Conservation (phyloP, 1,140 invertebrate genomes). For the Bombus picipes region DNA sequence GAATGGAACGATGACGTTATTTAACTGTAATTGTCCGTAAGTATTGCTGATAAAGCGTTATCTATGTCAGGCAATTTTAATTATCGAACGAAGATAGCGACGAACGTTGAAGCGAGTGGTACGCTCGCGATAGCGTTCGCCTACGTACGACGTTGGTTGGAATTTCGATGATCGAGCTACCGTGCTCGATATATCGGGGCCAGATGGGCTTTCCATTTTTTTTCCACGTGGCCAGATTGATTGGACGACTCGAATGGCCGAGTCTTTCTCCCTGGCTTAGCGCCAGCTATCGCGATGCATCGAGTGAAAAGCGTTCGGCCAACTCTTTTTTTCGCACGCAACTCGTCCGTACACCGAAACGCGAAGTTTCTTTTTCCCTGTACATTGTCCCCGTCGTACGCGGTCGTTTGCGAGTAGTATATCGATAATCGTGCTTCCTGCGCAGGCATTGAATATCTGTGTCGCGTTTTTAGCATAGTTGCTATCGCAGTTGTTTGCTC, state of each 20-base stretch:
- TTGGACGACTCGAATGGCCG: conserved; percentile 34
- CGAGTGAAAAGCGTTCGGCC: conserved; percentile 32
- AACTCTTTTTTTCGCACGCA: conserved; percentile 41
- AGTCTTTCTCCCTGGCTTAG: conserved; percentile 29
- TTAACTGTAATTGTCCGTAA: conserved; percentile 4
- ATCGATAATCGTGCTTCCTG: conserved; percentile 48
- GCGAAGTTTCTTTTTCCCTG: background rate
- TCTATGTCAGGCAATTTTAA: conserved; percentile 34
- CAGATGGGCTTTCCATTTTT: conserved; percentile 40
- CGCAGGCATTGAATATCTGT: conserved; percentile 20
- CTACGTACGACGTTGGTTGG: background rate
- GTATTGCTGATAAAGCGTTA: conserved; percentile 14
- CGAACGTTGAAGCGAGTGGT: background rate
- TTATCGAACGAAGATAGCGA: conserved; percentile 32
- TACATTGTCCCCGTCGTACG: background rate
- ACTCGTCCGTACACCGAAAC: conserved; percentile 17
- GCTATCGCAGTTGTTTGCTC: background rate
- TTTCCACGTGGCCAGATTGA: conserved; percentile 37
- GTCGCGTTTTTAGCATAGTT: conserved; percentile 4
- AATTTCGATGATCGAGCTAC: conserved; percentile 36
- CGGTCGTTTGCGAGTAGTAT: background rate
- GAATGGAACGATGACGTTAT: background rate
- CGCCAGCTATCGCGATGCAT: conserved; percentile 29
- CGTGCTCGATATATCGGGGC: conserved; percentile 23
- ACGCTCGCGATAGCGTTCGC: background rate